A percentile compares a stretch with the other conserved stretches of the same genome.
Evolutionary conservation across 2,113 vertebrate genomes (phyloP).

Genomic region (Hemibates koningsi): DNA sequence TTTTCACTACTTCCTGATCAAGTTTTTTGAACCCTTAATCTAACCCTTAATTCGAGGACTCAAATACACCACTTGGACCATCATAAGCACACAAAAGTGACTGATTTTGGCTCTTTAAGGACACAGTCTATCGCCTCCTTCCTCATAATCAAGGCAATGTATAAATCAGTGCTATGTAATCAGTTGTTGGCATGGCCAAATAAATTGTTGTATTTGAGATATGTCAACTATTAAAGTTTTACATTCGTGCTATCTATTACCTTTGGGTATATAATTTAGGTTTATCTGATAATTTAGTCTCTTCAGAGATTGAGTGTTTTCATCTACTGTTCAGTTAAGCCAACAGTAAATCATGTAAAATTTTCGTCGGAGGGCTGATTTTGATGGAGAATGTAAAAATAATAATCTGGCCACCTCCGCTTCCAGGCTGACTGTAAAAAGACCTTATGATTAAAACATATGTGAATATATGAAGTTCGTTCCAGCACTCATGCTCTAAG

Average conservation of each 20-base stretch:
- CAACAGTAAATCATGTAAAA: background rate
- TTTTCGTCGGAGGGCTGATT: background rate
- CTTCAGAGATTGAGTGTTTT: background rate
- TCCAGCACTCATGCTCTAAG: background rate
- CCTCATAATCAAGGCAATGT: background rate
- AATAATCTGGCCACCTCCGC: background rate
- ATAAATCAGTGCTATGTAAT: background rate
- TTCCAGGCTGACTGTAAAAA: background rate
- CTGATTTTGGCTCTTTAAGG: background rate
- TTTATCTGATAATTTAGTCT: background rate
- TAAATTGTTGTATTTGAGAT: background rate
- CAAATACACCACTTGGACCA: background rate
- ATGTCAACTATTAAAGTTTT: background rate
- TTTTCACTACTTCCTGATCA: background rate
- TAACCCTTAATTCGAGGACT: background rate
- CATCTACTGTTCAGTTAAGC: background rate
- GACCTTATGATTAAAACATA: constrained; percentile 25
- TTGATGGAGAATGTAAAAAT: background rate
- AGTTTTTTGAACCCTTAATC: background rate
- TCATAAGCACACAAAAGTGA: background rate
- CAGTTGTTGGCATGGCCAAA: background rate
- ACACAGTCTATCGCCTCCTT: background rate
- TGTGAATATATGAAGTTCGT: constrained; percentile 10
- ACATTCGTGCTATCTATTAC: background rate
- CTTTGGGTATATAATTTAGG: background rate